A percentile compares a stretch with the other conserved stretches of the same genome.
phyloP scores from a whole-genome alignment of 2,888 invertebrate genomes.

The Tiphia femorata region DNA sequence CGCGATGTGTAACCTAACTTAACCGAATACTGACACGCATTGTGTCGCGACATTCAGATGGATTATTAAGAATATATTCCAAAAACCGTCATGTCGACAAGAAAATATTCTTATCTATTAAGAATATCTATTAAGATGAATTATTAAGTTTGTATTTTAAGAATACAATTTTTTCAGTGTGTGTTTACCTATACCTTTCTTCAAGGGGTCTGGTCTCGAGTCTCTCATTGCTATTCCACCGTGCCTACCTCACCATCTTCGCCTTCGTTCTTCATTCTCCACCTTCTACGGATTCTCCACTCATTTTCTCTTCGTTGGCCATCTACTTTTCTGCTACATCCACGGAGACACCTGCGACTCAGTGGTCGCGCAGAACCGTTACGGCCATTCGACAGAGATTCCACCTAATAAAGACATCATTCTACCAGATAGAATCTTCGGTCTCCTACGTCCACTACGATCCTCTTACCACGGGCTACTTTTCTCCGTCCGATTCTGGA shows the following conservation, averaged over 20 bases:
- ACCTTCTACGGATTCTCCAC: slow-evolving; percentile 2
- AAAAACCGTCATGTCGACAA: too few relatives aligned
- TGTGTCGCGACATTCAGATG: too few relatives aligned
- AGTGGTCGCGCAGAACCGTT: slow-evolving; percentile 48
- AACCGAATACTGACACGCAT: too few relatives aligned
- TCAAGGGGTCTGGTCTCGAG: too few relatives aligned
- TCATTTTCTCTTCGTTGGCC: slow-evolving; percentile 3
- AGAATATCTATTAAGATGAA: too few relatives aligned
- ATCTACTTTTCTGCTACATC: not conserved
- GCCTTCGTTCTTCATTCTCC: not conserved
- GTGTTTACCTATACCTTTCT: not conserved
- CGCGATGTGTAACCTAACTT: too few relatives aligned
- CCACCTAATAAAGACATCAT: slow-evolving; percentile 64
- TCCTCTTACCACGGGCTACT: too few relatives aligned
- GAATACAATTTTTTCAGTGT: not conserved
- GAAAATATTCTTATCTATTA: too few relatives aligned
- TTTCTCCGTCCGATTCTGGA: too few relatives aligned
- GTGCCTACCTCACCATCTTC: slow-evolving; percentile 3
- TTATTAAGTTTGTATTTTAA: too few relatives aligned
- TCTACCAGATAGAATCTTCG: slow-evolving; percentile 58
- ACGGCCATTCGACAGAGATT: slow-evolving; percentile 56
- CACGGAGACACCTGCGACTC: slow-evolving; percentile 51
- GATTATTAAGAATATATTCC: too few relatives aligned
- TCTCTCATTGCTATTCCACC: slow-evolving; percentile 6
- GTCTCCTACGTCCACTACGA: too few relatives aligned